Percentiles rank a stretch among this genome's conserved stretches.
These are phyloP conservation scores for Drosophila willistoni DNA, from an alignment of 1,140 invertebrate species.

Conservation along the genomic window DNA sequence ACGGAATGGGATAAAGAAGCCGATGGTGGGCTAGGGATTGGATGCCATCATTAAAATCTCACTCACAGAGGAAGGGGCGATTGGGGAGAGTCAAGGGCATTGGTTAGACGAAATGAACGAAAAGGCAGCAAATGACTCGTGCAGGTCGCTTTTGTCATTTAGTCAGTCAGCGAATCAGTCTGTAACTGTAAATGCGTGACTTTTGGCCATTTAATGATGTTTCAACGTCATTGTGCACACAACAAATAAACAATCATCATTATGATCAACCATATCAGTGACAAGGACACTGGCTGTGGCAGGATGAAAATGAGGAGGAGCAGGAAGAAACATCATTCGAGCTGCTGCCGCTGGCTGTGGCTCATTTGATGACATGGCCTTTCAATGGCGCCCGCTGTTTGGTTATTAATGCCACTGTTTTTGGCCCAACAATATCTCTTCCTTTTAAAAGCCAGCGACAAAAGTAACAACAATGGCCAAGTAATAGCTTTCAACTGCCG, in stretches of 20 bases:
- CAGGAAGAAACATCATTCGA: not conserved
- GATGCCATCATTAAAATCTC: slow-evolving; percentile 32
- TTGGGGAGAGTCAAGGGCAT: not conserved
- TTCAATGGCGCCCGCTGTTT: slow-evolving; percentile 59
- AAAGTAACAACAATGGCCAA: slow-evolving; percentile 61
- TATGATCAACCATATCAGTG: slow-evolving; percentile 51
- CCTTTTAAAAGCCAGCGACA: slow-evolving; percentile 64
- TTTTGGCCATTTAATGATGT: slow-evolving; percentile 80
- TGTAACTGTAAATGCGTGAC: slow-evolving; percentile 76
- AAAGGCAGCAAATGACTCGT: slow-evolving; percentile 59
- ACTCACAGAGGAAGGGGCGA: not conserved
- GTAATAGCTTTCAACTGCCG: slow-evolving; percentile 55
- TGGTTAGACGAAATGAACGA: not conserved
- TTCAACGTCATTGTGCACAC: slow-evolving; percentile 68
- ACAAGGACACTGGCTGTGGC: slow-evolving; percentile 6
- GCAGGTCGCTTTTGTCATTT: slow-evolving; percentile 58
- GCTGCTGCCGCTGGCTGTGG: slow-evolving; percentile 17
- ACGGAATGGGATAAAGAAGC: not conserved
- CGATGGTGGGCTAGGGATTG: not conserved
- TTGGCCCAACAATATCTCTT: slow-evolving; percentile 64
- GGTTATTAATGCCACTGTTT: slow-evolving; percentile 74
- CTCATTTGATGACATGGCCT: slow-evolving; percentile 76
- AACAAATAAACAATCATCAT: slow-evolving; percentile 76
- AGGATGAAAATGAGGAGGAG: not conserved
- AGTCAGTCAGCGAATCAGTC: slow-evolving; percentile 15